Conservation (phyloP, 1,140 invertebrate species). For the Panulirus ornatus region DNA sequence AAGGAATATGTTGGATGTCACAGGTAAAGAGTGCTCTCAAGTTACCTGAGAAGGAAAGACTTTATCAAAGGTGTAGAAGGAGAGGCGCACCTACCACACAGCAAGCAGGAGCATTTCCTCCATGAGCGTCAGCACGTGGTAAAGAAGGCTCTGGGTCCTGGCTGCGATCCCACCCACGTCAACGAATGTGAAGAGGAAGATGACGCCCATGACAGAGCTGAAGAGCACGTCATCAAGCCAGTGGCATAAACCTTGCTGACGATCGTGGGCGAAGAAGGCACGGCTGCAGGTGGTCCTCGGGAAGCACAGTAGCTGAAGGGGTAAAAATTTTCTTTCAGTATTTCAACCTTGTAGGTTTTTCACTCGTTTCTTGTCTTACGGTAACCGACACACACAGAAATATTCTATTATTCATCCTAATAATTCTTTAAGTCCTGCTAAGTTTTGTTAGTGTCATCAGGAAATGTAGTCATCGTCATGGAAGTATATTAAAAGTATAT, state of each 20-base stretch:
- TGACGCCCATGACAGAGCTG: constrained; percentile 51
- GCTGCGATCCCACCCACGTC: constrained; percentile 52
- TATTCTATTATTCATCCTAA: too few species aligned
- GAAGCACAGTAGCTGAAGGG: constrained; percentile 37
- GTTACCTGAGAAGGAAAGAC: not conserved
- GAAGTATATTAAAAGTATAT: too few species aligned
- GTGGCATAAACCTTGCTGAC: constrained; percentile 32
- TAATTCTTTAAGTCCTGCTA: too few species aligned
- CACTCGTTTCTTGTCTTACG: too few species aligned
- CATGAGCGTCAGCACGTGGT: constrained; percentile 48
- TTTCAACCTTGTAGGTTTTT: too few species aligned
- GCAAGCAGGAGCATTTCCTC: constrained; percentile 47
- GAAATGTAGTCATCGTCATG: too few species aligned
- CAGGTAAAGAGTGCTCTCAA: too few species aligned
- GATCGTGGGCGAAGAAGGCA: constrained; percentile 56
- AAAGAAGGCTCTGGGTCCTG: constrained; percentile 5
- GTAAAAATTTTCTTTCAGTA: too few species aligned
- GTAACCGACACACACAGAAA: too few species aligned
- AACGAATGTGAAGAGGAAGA: constrained; percentile 65
- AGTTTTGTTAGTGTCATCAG: too few species aligned
- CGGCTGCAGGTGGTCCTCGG: constrained; percentile 52
- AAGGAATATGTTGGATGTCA: too few species aligned
- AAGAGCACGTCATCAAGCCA: constrained; percentile 52
- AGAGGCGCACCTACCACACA: constrained; percentile 30
- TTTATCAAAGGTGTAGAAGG: not conserved